These are phyloP conservation scores for Lophius piscatorius DNA, from an alignment of 2,113 vertebrate species.

Conservation along the genomic window DNA sequence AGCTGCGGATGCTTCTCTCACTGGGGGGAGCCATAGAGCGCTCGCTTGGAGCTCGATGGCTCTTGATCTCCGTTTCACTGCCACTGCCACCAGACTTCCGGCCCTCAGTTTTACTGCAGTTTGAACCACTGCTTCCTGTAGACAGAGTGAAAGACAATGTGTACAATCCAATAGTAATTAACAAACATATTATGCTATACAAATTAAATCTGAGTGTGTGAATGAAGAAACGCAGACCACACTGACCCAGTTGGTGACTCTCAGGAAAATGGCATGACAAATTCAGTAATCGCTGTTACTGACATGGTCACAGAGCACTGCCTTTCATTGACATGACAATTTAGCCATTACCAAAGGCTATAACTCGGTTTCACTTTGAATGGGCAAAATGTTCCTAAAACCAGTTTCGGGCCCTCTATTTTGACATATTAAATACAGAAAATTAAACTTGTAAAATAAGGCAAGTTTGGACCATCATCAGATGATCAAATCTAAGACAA, in stretches of 20 bases:
- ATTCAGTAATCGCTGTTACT: too few species aligned
- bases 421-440: constrained; percentile 37
- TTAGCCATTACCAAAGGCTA: constrained; percentile 31
- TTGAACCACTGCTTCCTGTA: constrained; percentile 92
- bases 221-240: constrained; percentile 21
- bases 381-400: constrained; percentile 44
- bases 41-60: constrained; percentile 86
- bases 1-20: constrained; percentile 89
- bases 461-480: constrained; percentile 4
- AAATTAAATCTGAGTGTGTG: constrained; percentile 6
- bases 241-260: constrained; percentile 49
- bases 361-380: constrained; percentile 44
- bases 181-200: not conserved
- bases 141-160: not conserved
- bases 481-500: too few species aligned
- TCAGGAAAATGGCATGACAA: constrained; percentile 49
- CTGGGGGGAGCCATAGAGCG: constrained; percentile 87
- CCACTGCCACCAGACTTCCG: constrained; percentile 89
- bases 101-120: constrained; percentile 88
- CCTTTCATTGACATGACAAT: constrained; percentile 22
- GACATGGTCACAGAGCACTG: constrained; percentile 17
- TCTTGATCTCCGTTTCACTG: constrained; percentile 89
- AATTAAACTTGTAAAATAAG: constrained; percentile 27
- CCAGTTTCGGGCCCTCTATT: constrained; percentile 53
- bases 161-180: not conserved